phyloP scores from a whole-genome alignment of 2,888 invertebrate genomes.

The Lacanobia oleracea region DNA sequence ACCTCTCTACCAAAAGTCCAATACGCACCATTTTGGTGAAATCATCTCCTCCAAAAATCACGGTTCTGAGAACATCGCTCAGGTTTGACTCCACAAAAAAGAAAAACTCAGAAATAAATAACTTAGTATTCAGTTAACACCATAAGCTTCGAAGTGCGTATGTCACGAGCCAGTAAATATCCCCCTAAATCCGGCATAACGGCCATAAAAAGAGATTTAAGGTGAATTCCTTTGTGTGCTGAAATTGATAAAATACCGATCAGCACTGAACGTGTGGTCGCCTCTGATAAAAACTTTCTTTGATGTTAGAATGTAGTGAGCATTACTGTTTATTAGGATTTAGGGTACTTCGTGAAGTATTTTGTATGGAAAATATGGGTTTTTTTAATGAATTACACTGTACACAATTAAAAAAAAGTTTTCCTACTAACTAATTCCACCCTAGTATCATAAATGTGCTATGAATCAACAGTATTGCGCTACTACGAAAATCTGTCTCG shows the following conservation, averaged over 20 bases:
- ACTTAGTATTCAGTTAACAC: constrained; percentile 15
- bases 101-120: constrained; percentile 13
- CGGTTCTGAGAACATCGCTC: too few species aligned
- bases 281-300: constrained; percentile 57
- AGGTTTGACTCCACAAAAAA: neutral
- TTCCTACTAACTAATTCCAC: too few species aligned
- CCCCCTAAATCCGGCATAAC: constrained; percentile 62
- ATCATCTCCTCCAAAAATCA: neutral
- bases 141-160: constrained; percentile 19
- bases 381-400: neutral
- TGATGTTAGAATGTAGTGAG: constrained; percentile 18
- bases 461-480: neutral
- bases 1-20: neutral
- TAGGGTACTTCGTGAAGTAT: neutral
- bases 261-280: constrained; percentile 52
- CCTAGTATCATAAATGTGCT: too few species aligned
- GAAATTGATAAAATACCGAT: constrained; percentile 77
- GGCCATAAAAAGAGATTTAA: constrained; percentile 73
- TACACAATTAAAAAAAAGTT: too few species aligned
- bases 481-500: neutral
- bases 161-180: constrained; percentile 25
- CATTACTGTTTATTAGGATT: constrained; percentile 25
- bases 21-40: too few species aligned
- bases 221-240: constrained; percentile 70
- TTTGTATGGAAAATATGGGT: neutral